These are phyloP conservation scores for Paralichthys olivaceus DNA, from an alignment of 2,113 vertebrate genomes.

Conservation along the genomic window DNA sequence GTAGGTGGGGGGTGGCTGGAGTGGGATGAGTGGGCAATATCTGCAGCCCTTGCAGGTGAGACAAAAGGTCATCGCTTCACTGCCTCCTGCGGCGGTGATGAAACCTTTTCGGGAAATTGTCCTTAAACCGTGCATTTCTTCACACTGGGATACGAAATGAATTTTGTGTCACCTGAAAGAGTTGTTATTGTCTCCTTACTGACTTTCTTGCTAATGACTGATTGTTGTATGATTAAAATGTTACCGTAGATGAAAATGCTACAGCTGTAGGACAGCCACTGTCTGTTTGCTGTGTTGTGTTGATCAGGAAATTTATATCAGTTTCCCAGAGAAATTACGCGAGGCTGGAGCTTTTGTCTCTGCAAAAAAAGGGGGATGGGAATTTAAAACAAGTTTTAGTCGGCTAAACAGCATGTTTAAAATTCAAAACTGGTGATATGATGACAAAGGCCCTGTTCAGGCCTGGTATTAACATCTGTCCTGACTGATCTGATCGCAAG, in stretches of 20 bases:
- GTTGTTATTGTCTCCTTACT: constrained; percentile 23
- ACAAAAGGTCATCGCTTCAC: constrained; percentile 38
- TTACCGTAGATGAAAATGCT: constrained; percentile 19
- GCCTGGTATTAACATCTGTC: no score
- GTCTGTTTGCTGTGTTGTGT: constrained; percentile 76
- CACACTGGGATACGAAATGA: neutral
- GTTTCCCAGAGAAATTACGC: constrained; percentile 76
- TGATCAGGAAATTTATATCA: constrained; percentile 79
- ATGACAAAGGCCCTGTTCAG: neutral
- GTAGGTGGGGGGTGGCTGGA: neutral
- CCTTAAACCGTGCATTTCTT: no score
- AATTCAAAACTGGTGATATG: neutral
- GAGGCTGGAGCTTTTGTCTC: constrained; percentile 3
- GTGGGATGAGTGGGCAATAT: constrained; percentile 12
- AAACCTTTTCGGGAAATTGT: neutral
- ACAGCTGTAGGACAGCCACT: constrained; percentile 58
- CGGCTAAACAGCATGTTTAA: neutral
- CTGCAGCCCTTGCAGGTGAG: constrained; percentile 72
- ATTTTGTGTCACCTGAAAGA: constrained; percentile 71
- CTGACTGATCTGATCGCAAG: no score
- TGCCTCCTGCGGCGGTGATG: neutral
- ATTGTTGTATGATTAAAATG: constrained; percentile 29
- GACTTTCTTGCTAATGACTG: constrained; percentile 41
- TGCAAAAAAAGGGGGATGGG: constrained; percentile 23
- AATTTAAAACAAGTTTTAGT: constrained; percentile 10